Evolutionary conservation across 2,797 vertebrate genomes (phyloP).

Genomic region (Eidolon dupreanum): DNA sequence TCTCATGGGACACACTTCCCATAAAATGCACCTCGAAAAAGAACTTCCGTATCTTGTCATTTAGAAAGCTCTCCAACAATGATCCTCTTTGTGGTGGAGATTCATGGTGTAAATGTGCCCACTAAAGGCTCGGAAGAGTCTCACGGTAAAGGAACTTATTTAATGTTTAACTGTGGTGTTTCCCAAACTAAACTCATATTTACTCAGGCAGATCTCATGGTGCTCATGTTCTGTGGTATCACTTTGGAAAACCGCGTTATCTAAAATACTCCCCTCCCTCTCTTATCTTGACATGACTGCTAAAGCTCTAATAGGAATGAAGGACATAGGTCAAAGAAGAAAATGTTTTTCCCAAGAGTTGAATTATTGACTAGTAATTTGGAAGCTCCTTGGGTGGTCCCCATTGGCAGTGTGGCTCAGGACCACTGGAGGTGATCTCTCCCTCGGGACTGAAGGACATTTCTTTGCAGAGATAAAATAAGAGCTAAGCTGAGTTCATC

Average conservation of each 20-base stretch:
- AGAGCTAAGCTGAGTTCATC: not conserved
- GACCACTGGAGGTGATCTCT: not conserved
- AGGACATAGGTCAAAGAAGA: not conserved
- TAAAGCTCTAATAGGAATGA: not conserved
- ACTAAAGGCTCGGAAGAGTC: not conserved
- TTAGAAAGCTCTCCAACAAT: not conserved
- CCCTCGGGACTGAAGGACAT: rapidly evolving
- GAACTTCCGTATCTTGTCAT: not conserved
- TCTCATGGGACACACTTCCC: not conserved
- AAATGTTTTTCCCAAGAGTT: not conserved
- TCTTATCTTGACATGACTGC: not conserved
- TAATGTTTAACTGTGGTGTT: not conserved
- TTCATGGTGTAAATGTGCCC: not conserved
- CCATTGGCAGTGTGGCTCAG: not conserved
- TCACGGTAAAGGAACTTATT: not conserved
- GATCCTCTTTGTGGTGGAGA: not conserved
- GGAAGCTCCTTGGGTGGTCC: not conserved
- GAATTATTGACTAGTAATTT: not conserved
- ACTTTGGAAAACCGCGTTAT: not conserved
- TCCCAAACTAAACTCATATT: not conserved
- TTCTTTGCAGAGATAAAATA: not conserved
- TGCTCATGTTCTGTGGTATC: not conserved
- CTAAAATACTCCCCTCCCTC: not conserved
- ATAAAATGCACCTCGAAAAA: not conserved
- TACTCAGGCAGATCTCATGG: not conserved